These are phyloP conservation scores for Calameuta idolon DNA, from an alignment of 2,888 invertebrate species.

Conservation along the genomic window DNA sequence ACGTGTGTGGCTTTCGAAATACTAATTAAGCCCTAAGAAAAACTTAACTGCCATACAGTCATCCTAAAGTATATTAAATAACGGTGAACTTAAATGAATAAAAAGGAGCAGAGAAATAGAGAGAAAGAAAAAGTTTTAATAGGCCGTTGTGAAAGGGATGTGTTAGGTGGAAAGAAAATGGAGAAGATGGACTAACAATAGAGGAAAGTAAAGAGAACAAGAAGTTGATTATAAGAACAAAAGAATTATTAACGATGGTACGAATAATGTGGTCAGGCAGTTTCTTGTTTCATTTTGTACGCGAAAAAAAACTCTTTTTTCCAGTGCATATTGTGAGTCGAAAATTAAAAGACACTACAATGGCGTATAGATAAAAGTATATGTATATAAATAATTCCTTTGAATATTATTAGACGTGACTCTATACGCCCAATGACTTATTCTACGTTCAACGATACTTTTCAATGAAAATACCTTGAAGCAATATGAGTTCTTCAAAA, in stretches of 20 bases:
- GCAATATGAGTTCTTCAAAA: not conserved
- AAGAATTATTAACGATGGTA: not conserved
- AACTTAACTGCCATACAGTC: not conserved
- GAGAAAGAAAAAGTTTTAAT: not conserved
- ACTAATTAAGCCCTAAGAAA: slow-evolving; percentile 4
- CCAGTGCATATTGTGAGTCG: not conserved
- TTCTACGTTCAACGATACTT: not conserved
- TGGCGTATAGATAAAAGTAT: not conserved
- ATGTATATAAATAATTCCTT: not conserved
- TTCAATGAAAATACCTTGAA: not conserved
- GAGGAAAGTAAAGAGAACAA: not conserved
- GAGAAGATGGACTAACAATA: not conserved
- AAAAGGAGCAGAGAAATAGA: not conserved
- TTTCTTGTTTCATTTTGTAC: not conserved
- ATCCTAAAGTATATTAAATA: slow-evolving; percentile 14
- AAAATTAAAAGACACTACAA: not conserved
- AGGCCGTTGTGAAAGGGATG: not conserved
- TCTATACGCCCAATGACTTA: too few relatives aligned
- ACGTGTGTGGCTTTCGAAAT: not conserved
- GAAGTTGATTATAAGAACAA: not conserved
- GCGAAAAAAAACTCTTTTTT: not conserved
- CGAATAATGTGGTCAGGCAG: not conserved
- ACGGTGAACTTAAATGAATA: slow-evolving; percentile 5
- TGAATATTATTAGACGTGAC: too few relatives aligned
- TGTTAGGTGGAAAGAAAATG: not conserved